Evolutionary conservation across 2,113 vertebrate species (phyloP).

Genomic region (Capreolus pygargus): DNA sequence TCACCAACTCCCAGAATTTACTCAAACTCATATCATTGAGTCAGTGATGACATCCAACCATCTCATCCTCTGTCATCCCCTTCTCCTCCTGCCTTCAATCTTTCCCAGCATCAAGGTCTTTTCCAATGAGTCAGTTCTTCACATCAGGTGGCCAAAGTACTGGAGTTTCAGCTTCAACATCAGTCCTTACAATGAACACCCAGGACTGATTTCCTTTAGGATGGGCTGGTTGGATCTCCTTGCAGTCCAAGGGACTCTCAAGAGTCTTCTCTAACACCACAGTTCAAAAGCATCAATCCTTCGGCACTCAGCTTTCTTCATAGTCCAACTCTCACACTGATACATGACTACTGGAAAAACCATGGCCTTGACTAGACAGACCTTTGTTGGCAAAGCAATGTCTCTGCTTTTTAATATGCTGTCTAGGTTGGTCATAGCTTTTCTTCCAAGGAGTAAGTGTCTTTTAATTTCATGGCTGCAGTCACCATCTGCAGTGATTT

Average conservation of each 20-base stretch:
- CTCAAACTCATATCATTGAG: background rate
- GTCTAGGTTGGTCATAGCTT: background rate
- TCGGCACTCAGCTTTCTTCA: fast-evolving
- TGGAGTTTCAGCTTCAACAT: background rate
- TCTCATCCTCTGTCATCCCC: background rate
- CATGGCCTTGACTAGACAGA: background rate
- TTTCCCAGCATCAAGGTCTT: background rate
- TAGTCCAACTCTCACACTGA: background rate
- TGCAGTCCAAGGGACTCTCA: background rate
- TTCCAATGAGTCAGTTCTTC: background rate
- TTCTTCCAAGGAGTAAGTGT: background rate
- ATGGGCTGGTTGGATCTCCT: background rate
- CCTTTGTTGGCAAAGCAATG: background rate
- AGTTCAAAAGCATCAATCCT: background rate
- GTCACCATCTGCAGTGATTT: background rate
- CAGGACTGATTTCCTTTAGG: background rate
- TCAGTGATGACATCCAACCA: background rate
- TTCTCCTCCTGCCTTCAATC: background rate
- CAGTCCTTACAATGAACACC: background rate
- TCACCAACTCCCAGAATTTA: background rate
- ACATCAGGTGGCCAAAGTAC: background rate
- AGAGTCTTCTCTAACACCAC: background rate
- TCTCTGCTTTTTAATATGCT: background rate
- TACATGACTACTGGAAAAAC: background rate
- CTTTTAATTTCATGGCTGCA: background rate